Evolutionary conservation across 2,888 invertebrate species (phyloP), one percentile per base, ranked within the genome.

Genomic region (Aporophyla lueneburgensis): DNA sequence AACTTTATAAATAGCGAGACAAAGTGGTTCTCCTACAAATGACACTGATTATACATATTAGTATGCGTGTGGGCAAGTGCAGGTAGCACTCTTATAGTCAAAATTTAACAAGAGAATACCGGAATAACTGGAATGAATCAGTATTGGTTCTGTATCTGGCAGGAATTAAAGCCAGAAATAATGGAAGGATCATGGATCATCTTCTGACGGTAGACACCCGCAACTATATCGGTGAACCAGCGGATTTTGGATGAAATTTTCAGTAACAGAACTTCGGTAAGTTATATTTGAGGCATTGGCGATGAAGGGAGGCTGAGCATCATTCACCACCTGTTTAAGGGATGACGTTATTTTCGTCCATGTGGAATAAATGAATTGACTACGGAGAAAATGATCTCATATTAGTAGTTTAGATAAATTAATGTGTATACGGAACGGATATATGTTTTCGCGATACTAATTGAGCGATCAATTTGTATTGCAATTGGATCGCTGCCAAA

Each of bases 71-170:
- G 72, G 68, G 79, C 76, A 70, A 75, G 61, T 84, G 75, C 80
- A 81, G 80, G 85, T 84, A 82, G 74, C 27, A 71, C 78, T 88
- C 87, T 87, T 89, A 87, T 81, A 78, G 83, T 76, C 77, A 73
- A 86, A 75, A 79, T 83, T 53, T 81, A 87, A 89, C 87, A 80
- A 86, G 83, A 81, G 76, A 78, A 74, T 69, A 72, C 67, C 62
- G 62, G 74, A 62, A 43, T 54, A 53, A 59, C 59, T 65, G 68
- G 71, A 66, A 69, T 10, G 19, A 7, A 27, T 53, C 63, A 24
- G 63, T 27, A 21, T 21, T 21, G 33, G 24, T 59, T 46, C 1
- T 33, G 43, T 27, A 46, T 14, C 43, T 65, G 24, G 46, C 33
- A 10, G 19, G 51, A 61, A 40, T 46, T 14, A 40, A 6, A 19